Percentiles rank a stretch among this genome's conserved stretches.
Conservation (phyloP, 92 coral and sea anemone genomes). For the Isaurus tuberculatus region DNA sequence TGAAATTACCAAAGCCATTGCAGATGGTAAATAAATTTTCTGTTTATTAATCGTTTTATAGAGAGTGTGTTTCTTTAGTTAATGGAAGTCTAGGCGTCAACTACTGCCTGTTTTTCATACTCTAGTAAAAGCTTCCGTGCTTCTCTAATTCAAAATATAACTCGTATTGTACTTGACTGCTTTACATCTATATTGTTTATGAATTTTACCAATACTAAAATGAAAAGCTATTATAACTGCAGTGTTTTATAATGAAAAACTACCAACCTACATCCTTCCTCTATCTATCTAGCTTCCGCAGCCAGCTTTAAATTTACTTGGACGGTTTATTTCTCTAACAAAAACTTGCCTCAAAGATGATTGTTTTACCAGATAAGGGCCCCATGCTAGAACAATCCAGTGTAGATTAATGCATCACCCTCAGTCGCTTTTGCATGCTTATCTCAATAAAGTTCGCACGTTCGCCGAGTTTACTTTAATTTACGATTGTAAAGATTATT, state of each 20-base stretch:
- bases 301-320: constrained; percentile 90
- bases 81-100: constrained; percentile 60
- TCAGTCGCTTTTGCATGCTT: constrained; percentile 67
- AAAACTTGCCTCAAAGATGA: constrained; percentile 65
- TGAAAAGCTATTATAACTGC: constrained; percentile 66
- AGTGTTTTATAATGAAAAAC: constrained; percentile 79
- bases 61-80: constrained; percentile 44
- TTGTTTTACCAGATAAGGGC: constrained; percentile 70
- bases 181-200: constrained; percentile 75
- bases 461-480: constrained; percentile 73
- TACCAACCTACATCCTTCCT: constrained; percentile 72
- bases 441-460: constrained; percentile 76
- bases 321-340: constrained; percentile 63
- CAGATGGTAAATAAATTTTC: constrained; percentile 21
- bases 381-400: constrained; percentile 74
- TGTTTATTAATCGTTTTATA: constrained; percentile 42
- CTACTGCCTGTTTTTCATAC: constrained; percentile 47
- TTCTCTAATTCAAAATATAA: constrained; percentile 53
- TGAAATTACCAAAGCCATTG: not conserved
- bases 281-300: constrained; percentile 80
- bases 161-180: constrained; percentile 58
- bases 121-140: constrained; percentile 70
- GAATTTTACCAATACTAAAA: constrained; percentile 82
- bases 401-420: constrained; percentile 78
- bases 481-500: constrained; percentile 73